Evolutionary conservation across 1,140 invertebrate genomes (phyloP), one percentile per base, ranked within the genome.

Genomic region (Dryas iulia): DNA sequence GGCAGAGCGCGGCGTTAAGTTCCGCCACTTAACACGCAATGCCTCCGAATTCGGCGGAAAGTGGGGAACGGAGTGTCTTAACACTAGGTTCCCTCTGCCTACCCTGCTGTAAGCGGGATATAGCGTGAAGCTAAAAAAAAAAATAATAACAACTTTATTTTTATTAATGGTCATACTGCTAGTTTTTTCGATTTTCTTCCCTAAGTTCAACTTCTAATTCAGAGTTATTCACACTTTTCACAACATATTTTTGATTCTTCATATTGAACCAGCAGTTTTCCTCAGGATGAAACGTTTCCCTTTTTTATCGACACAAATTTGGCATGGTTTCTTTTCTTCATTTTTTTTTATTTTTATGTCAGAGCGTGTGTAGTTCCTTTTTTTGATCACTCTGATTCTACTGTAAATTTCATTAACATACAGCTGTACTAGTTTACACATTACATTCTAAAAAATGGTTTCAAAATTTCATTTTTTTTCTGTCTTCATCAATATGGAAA

Each of bases 401-500:
- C 58, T 65, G 71, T 66, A 52, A 53, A 28, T 58, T 69, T 73
- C 6, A 66, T 69, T 52, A 69, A 12, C 62, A 73, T 69, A 5
- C 62, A 73, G 11, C 33, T 66, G 35, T 83, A 82, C 79, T 82
- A 84, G 59, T 84, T 59, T 28, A 66, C 11, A 74, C 77, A 67
- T 2, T 73, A 74, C 10, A 67, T 39, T 52, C 80, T 78, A 26
- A 81, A 31, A 71, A 83, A 82, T 39, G 66, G 28, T 77, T 67
- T 78, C 39, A 83, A 73, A 24, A 78, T 76, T 71, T 82, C 74
- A 71, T 80, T 66, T 78, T 83, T 47, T 64, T 71, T 63, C 56
- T 61, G 65, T 79, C 74, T 76, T 76, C 59, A n/a, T 31, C 23
- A 30, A 83, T 76, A 10, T 76, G 8, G 24, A 77, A 85, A 52